Base-by-base conservation (phyloP, 2,888 invertebrate genomes). In the Pteria penguin region DNA sequence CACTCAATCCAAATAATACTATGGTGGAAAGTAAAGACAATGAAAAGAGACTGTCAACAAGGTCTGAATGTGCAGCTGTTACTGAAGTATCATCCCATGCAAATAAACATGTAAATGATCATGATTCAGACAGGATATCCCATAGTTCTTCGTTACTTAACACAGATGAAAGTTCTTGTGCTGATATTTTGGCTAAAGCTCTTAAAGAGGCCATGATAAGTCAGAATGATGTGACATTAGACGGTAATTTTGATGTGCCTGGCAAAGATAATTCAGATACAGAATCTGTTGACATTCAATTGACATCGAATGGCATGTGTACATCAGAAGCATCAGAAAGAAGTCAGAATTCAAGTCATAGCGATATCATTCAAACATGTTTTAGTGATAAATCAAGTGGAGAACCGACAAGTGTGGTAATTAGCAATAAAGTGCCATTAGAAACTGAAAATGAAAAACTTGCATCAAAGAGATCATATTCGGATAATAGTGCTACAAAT, bases 111-210 rank as follows among this genome's bases (percentile, higher is more conserved):
- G 27, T n/a, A n/a, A 60, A 60, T 45, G 11, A 8, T 1, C 8
- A 18, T 14, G 18, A 0, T 14, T 8, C 8, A 45, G 18, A 45
- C 18, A 18, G 8, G 45, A 18, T 8, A 45, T 8, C 8, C 14
- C 31, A 54, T 1, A 61, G 67, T 26, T 54, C 31, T 22, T 60
- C 61, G 27, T n/a, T 54, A 4, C 52, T 65, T n/a, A 36, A 36
- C 4, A 27, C 70, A 14, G 54, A 72, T 22, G 65, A 65, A 26
- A 76, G 32, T n/a, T 52, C 76, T 3, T 62, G 72, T 74, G 52
- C 71, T 26, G 80, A 82, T 58, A 73, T 82, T 22, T 31, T 82
- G 22, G 79, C 81, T 8, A 79, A 77, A 54, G 76, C 76, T 29
- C 33, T 77, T 24, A 68, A 65, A 22, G 72, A 65, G 24, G 76